Base-by-base conservation (phyloP, 2,113 vertebrate genomes). In the Microtus ochrogaster region DNA sequence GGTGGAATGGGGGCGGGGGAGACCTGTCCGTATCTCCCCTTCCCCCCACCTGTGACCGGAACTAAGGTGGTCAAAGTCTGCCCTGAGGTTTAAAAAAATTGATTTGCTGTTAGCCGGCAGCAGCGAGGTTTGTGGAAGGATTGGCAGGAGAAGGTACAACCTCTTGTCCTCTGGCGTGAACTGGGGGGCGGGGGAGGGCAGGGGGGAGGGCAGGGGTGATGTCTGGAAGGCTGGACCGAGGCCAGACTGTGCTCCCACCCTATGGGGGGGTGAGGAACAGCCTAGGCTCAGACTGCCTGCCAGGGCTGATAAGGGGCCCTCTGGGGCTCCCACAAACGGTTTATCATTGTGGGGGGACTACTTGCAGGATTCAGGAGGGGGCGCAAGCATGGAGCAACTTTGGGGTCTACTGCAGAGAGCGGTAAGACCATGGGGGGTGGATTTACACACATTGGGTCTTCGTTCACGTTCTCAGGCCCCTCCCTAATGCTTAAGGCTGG, bases 41-140 rank as follows among this genome's bases (percentile, higher is more conserved):
- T 47, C 92, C 26, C 17, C 98, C 98, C 98, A 63, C 98, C 96
- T 96, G 88, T 96, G 98, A 98, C 96, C 98, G 98, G 89, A 99
- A 99, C 96, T 98, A 98, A 97, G 98, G 28, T 99, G 96, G 98
- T 98, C 47, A 99, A 98, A 44, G 98, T 99, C 92, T 97, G 73
- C 74, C 96, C 99, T 9, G 96, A 98, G 98, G 98, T 72, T 98
- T 63, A 90, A 97, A 84, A 72, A 91, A 89, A 97, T 98, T 95
- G 81, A 83, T 99, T 97, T 99, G 98, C 93, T 98, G 98, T 98
- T 83, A 98, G 97, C 97, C 84, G 24, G 44, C 90, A 89, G 91
- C 92, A 74, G 30, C 63, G 70, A 63, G 74, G 61, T 90, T 66
- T n/a, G 33, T 47, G 19, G 91, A 39, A 39, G 41, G 92, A 36